Evolutionary conservation across 2,113 vertebrate species (phyloP).

Genomic region (Pristiophorus japonicus): DNA sequence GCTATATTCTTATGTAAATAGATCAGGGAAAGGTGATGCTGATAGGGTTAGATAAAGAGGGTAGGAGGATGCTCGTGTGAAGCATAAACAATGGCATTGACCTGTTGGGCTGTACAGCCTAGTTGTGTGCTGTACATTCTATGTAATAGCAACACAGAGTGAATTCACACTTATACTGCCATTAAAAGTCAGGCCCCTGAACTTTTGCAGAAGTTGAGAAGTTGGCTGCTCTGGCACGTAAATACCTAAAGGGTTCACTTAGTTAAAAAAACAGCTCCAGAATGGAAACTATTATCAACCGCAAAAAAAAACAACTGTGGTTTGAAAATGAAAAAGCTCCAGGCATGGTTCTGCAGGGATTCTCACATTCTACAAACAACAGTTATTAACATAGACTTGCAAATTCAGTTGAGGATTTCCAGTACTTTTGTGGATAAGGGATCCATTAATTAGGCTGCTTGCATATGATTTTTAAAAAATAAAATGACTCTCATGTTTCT

Average conservation of each 20-base stretch:
- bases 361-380: background rate
- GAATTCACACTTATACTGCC: background rate
- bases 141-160: background rate
- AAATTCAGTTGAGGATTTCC: background rate
- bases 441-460: constrained; percentile 16
- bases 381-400: background rate
- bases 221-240: background rate
- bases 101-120: no score
- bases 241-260: background rate
- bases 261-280: background rate
- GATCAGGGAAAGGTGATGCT: no score
- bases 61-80: background rate
- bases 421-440: background rate
- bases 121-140: background rate
- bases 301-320: background rate
- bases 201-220: background rate
- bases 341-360: background rate
- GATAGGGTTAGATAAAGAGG: background rate
- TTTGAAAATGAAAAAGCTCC: background rate
- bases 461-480: background rate
- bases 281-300: background rate
- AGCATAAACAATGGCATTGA: background rate
- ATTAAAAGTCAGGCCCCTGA: background rate
- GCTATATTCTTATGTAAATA: no score
- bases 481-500: background rate